A percentile compares a stretch with the other conserved stretches of the same genome.
These are phyloP conservation scores for Nothocercus julius DNA, from an alignment of 2,113 vertebrate genomes.

Conservation along the genomic window DNA sequence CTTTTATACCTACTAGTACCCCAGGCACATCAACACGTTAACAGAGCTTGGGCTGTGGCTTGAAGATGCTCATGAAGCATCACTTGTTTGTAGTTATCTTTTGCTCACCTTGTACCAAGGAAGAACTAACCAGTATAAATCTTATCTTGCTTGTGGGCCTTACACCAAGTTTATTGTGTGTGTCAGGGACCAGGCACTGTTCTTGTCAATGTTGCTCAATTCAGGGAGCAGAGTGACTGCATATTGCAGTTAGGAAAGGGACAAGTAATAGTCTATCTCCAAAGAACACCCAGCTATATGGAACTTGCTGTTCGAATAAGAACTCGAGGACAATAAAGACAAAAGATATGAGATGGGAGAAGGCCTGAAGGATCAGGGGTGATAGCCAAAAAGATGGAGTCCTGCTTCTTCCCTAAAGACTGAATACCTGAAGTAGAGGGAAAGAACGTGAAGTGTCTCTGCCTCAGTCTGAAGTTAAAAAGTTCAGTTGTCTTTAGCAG, in stretches of 20 bases:
- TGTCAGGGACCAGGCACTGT: background rate
- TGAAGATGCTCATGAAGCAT: background rate
- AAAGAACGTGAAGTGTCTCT: background rate
- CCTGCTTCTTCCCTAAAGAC: background rate
- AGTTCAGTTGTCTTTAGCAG: background rate
- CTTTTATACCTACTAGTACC: background rate
- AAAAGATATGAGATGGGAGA: background rate
- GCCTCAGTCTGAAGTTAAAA: background rate
- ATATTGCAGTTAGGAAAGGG: background rate
- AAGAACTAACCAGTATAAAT: background rate
- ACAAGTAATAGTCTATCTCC: background rate
- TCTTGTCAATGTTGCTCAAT: background rate
- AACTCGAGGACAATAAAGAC: background rate
- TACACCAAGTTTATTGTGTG: background rate
- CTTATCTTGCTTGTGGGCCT: background rate
- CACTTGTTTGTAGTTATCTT: background rate
- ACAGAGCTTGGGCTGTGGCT: background rate
- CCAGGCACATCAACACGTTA: background rate
- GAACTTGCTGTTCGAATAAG: background rate
- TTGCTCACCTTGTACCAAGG: background rate
- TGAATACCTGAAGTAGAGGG: background rate
- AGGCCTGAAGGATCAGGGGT: background rate
- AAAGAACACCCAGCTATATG: background rate
- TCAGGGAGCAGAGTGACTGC: background rate
- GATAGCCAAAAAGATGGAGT: no score